Evolutionary conservation across 2,888 invertebrate genomes (phyloP).

Genomic region (Erebia palarica): DNA sequence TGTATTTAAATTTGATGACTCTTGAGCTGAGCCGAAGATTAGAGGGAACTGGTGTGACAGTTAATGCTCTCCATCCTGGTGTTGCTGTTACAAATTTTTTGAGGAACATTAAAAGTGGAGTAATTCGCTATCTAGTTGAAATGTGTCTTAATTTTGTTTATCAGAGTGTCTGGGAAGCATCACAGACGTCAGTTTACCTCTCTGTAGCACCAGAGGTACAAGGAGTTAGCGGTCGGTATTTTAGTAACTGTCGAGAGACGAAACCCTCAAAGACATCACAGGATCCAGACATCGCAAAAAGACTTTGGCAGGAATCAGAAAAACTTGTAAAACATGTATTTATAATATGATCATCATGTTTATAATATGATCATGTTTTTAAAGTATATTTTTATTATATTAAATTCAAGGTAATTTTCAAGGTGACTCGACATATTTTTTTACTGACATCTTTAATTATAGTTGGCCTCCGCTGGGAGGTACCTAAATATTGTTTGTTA

Average conservation of each 20-base stretch:
- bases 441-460: neutral
- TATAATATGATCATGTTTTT: conserved; percentile 27
- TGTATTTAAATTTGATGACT: conserved; percentile 85
- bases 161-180: conserved; percentile 84
- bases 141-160: conserved; percentile 64
- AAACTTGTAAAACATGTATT: conserved; percentile 67
- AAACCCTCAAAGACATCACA: conserved; percentile 77
- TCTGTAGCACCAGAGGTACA: conserved; percentile 80
- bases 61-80: conserved; percentile 88
- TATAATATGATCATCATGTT: conserved; percentile 40
- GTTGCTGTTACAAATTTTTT: conserved; percentile 85
- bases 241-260: conserved; percentile 81
- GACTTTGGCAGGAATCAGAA: conserved; percentile 86
- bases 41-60: conserved; percentile 84
- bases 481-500: neutral
- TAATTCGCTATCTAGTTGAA: conserved; percentile 58
- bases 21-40: conserved; percentile 82
- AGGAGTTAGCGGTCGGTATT: conserved; percentile 85
- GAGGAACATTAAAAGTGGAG: conserved; percentile 80
- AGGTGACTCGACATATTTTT: too few relatives aligned
- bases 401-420: too few relatives aligned
- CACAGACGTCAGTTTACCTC: conserved; percentile 85
- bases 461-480: neutral
- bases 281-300: conserved; percentile 78
- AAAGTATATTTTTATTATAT: too few relatives aligned